Evolutionary conservation across 2,113 vertebrate genomes (phyloP).

Genomic region (Poecilia latipinna): DNA sequence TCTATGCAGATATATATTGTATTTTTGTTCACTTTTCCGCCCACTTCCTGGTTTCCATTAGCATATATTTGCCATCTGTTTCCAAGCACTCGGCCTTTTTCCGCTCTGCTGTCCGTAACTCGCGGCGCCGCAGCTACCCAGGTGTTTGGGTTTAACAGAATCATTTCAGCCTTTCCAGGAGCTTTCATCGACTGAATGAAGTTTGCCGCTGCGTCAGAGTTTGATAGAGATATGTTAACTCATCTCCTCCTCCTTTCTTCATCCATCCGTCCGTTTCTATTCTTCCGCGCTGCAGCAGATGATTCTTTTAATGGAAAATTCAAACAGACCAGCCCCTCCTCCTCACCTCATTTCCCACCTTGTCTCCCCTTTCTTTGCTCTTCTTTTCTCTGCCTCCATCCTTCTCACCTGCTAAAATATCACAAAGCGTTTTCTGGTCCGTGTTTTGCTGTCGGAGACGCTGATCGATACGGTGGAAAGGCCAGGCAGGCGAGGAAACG

Average conservation of each 20-base stretch:
- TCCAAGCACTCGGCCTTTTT: neutral
- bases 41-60: neutral
- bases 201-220: conserved; percentile 18
- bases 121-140: conserved; percentile 31
- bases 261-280: conserved; percentile 50
- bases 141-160: conserved; percentile 48
- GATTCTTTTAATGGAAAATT: conserved; percentile 60
- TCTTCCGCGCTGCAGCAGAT: conserved; percentile 38
- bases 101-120: neutral
- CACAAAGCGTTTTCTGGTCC: conserved; percentile 75
- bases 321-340: conserved; percentile 28
- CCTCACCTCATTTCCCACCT: conserved; percentile 18
- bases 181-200: conserved; percentile 28
- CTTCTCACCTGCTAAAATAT: conserved; percentile 80
- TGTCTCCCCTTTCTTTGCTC: conserved; percentile 13
- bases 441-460: conserved; percentile 75
- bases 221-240: conserved; percentile 45
- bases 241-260: conserved; percentile 23
- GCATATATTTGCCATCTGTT: neutral
- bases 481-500: conserved; percentile 66
- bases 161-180: conserved; percentile 47
- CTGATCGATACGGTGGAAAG: conserved; percentile 87
- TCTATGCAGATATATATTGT: no score
- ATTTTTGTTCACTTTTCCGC: neutral
- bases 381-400: conserved; percentile 27